Evolutionary conservation across 2,797 vertebrate species (phyloP), one percentile per base, ranked within the genome.

Genomic region (Sternarchorhynchus goeldii): DNA sequence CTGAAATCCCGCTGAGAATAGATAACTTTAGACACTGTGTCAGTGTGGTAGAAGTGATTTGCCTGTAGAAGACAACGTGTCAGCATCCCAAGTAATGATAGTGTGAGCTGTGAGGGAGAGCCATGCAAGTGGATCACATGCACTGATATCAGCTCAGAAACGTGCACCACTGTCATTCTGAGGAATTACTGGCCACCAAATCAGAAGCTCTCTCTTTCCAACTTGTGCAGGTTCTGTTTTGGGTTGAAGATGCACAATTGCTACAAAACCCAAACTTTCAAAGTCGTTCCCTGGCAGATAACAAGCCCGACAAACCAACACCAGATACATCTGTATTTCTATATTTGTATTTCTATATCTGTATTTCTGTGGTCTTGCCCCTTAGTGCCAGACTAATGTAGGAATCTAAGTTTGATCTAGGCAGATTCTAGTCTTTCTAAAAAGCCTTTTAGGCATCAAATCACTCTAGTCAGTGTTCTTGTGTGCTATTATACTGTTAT

Each of bases 71-170:
- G 55, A 78, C 65, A 65, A 21, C 0, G 7, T 57, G 50, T 70
- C 80, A 81, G 12, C 57, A 68, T 77, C 32, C 36, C 31, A 77
- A 77, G 73, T 81, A 73, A 81, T 68, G 79, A 81, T 81, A 77
- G 66, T 57, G 16, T 7, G 2, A 14, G 63, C 36, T 29, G 68
- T 31, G 31, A 53, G 21, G 39, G 21, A 73, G 63, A 71, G 32
- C 56, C 20, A 73, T 36, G 67, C 21, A 36, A 73, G 36, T 8
- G 4, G 6, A 57, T 60, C 73, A 6, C 5, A 2, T 14, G 67
- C 32, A 73, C 32, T 2, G 14, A 5, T 41, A 57, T 63, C 63
- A 63, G 39, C 39, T 66, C 2, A 2, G 25, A 76, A 18, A 76
- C 21, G 1, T n/a, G 10, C 39, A n/a, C 2, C 29, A 14, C 53